phyloP scores from a whole-genome alignment of 2,888 invertebrate genomes.

The Xiphydria camelus region DNA sequence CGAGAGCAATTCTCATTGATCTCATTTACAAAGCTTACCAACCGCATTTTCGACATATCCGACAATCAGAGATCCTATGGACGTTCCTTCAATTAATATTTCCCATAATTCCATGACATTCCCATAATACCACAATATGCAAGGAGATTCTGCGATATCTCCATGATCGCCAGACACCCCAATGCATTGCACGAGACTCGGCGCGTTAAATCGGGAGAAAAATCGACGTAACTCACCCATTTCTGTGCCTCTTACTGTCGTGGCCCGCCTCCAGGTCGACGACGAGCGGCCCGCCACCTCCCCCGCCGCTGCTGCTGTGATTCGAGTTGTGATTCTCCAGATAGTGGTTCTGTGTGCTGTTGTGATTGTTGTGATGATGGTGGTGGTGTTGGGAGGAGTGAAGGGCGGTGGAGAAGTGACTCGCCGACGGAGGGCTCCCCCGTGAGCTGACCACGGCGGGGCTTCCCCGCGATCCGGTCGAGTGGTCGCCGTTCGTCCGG shows the following conservation, averaged over 20 bases:
- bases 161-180: no score
- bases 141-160: no score
- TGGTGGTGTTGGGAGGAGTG: constrained; percentile 41
- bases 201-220: no score
- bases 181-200: no score
- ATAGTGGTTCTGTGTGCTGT: constrained; percentile 45
- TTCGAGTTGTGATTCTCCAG: constrained; percentile 52
- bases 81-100: no score
- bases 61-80: no score
- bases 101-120: no score
- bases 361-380: constrained; percentile 48
- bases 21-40: no score
- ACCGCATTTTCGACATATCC: no score
- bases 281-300: constrained; percentile 32
- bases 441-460: constrained; percentile 46
- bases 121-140: no score
- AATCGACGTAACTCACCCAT: constrained; percentile 42
- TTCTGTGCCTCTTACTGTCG: constrained; percentile 52
- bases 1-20: no score
- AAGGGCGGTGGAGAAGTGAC: constrained; percentile 35
- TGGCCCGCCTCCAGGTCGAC: constrained; percentile 47
- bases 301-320: constrained; percentile 37
- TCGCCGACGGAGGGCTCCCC: constrained; percentile 47
- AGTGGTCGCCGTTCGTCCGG: constrained; percentile 48
- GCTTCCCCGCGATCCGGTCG: constrained; percentile 40